A percentile compares a stretch with the other conserved stretches of the same genome.
These are phyloP conservation scores for Sisyra nigra DNA, from an alignment of 2,888 invertebrate genomes.

Conservation along the genomic window DNA sequence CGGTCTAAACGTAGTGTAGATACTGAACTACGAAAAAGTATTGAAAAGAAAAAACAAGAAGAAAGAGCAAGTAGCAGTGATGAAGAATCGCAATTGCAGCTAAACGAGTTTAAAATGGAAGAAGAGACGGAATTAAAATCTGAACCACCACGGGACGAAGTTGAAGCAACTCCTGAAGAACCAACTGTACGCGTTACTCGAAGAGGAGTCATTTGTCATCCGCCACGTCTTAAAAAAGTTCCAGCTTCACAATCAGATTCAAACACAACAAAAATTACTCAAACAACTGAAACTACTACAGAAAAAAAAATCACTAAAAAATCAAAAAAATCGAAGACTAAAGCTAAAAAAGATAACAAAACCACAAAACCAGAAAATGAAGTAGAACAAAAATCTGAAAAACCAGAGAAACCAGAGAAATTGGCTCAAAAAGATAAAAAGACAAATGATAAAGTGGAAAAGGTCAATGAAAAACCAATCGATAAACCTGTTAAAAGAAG, in stretches of 20 bases:
- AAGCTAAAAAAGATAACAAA: not conserved
- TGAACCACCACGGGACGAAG: conserved; percentile 29
- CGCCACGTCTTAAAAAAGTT: conserved; percentile 6
- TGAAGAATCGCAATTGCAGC: conserved; percentile 13
- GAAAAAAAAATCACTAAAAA: not conserved
- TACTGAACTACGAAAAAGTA: conserved; percentile 10
- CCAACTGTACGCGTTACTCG: conserved; percentile 11
- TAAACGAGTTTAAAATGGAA: conserved; percentile 21
- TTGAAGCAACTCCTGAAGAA: conserved; percentile 16
- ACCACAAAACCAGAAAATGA: not conserved
- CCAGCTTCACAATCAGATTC: conserved; percentile 13
- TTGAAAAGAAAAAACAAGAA: not conserved
- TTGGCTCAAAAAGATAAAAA: not conserved
- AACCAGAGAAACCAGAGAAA: not conserved
- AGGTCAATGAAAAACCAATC: not conserved
- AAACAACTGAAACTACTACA: not conserved
- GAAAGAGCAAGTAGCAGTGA: conserved; percentile 13
- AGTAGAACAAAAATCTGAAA: not conserved
- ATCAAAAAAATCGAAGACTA: not conserved
- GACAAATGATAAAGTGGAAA: not conserved
- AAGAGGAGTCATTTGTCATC: conserved; percentile 12
- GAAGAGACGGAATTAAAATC: conserved; percentile 27
- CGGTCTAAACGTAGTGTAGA: conserved; percentile 9
- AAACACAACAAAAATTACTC: conserved; percentile 15
- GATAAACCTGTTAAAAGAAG: not conserved